Base-by-base conservation (phyloP, 2,888 invertebrate species). In the Gasteruption jaculator region DNA sequence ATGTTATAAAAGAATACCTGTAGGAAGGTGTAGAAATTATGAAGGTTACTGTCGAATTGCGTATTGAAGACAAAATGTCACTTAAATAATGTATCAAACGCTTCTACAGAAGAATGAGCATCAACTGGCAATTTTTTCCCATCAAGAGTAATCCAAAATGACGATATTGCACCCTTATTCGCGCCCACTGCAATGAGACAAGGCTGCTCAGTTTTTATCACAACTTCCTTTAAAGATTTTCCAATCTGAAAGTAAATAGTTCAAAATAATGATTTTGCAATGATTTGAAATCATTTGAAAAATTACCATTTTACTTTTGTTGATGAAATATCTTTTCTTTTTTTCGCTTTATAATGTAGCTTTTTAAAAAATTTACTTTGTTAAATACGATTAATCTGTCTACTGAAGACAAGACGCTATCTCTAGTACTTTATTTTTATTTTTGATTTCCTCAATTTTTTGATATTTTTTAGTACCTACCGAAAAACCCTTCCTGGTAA, bases 61-160 rank as follows among this genome's bases (percentile, higher is more conserved):
- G 37, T 39, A 15, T 46, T 15, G 8, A 43, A 40, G 7, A 46
- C 43, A 12, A 43, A 40, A 14, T 46, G 37, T 25, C 40, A 37
- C 37, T 39, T 36, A 2, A 39, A 21, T 16, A 46, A 27, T 12
- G 30, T 18, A 12, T 39, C 34, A 12, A 46, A 46, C 16, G 46
- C 46, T 26, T 38, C 21, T 6, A 11, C 18, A 12, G 26, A 21
- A 19, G 35, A 27, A 1, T 16, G 38, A 5, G 45, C 12, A 14
- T 19, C 25, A 5, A 42, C 31, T 2, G 38, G 35, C 12, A 45
- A 14, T 1, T 14, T 20, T 8, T 34, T 11, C 15, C 25, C 31
- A 30, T 41, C 41, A 2, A 41, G 4, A 19, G 41, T 26, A n/a
- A 42, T 42, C 6, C 26, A 46, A 16, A 39, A 43, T 0, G 42